These are phyloP conservation scores for Mongoloraphidia duomilia DNA, from an alignment of 2,888 invertebrate genomes.

Conservation along the genomic window DNA sequence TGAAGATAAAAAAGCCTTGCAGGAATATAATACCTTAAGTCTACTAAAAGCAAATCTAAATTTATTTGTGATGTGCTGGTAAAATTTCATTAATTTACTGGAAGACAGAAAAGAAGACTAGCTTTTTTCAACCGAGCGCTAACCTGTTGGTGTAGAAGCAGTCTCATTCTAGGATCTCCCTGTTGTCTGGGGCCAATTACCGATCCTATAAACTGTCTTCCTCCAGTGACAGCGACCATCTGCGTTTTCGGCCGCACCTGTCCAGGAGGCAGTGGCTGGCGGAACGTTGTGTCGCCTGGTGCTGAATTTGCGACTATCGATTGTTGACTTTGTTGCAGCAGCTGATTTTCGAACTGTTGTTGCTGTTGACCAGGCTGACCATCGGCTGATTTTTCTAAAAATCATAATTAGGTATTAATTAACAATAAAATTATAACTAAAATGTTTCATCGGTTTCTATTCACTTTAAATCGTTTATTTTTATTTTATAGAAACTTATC, in stretches of 20 bases:
- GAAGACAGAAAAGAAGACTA: not conserved
- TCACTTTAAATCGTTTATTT: too few relatives aligned
- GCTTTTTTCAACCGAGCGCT: conserved; percentile 8
- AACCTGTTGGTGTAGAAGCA: conserved; percentile 34
- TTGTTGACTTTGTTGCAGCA: conserved; percentile 13
- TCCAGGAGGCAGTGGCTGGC: conserved; percentile 52
- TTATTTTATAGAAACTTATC: too few relatives aligned
- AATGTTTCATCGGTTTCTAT: too few relatives aligned
- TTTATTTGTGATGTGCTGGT: too few relatives aligned
- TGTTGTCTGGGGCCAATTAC: conserved; percentile 32
- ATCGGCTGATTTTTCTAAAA: conserved; percentile 15
- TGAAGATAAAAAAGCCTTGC: too few relatives aligned
- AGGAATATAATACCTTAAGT: too few relatives aligned
- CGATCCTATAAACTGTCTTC: conserved; percentile 20
- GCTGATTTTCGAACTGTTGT: conserved; percentile 16
- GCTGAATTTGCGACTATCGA: conserved; percentile 9
- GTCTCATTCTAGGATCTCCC: conserved; percentile 37
- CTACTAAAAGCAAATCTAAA: too few relatives aligned
- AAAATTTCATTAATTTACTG: too few relatives aligned
- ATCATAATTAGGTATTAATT: not conserved
- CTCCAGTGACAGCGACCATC: conserved; percentile 14
- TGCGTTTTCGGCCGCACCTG: conserved; percentile 37
- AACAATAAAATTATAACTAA: not conserved
- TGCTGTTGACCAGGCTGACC: conserved; percentile 19
- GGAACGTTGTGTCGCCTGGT: conserved; percentile 44